phyloP scores from a whole-genome alignment of 2,888 invertebrate genomes.

The Falcaria lacertinaria region DNA sequence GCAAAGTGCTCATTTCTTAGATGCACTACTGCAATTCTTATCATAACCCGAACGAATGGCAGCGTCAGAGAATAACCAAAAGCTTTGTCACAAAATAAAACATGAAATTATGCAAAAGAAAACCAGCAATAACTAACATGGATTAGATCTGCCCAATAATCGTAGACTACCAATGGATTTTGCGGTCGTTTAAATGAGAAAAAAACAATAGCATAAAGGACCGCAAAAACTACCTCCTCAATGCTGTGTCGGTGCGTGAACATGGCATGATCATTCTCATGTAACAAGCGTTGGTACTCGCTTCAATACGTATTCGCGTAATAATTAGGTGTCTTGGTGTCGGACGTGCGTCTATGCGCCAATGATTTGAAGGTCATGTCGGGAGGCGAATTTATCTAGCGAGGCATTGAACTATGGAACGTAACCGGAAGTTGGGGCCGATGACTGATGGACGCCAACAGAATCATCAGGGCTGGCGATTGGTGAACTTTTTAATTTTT shows the following conservation, averaged over 20 bases:
- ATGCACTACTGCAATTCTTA: too few relatives aligned
- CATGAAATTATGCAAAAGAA: too few relatives aligned
- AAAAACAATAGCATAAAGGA: background rate
- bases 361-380: constrained; percentile 53
- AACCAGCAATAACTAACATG: too few relatives aligned
- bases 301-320: constrained; percentile 12
- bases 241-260: constrained; percentile 8
- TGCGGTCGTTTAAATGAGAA: background rate
- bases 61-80: too few relatives aligned
- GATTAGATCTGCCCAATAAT: too few relatives aligned
- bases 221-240: constrained; percentile 12
- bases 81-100: too few relatives aligned
- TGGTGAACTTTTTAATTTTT: background rate
- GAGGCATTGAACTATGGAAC: constrained; percentile 70
- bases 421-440: constrained; percentile 64
- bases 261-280: constrained; percentile 2
- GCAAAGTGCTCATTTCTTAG: too few relatives aligned
- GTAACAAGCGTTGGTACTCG: constrained; percentile 15
- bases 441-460: constrained; percentile 62
- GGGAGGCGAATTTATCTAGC: constrained; percentile 42
- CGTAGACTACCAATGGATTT: background rate
- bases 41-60: too few relatives aligned
- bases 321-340: constrained; percentile 8
- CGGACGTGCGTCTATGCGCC: constrained; percentile 23
- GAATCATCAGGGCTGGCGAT: constrained; percentile 34